phyloP scores from a whole-genome alignment of 2,888 invertebrate species.

The Noctua comes region DNA sequence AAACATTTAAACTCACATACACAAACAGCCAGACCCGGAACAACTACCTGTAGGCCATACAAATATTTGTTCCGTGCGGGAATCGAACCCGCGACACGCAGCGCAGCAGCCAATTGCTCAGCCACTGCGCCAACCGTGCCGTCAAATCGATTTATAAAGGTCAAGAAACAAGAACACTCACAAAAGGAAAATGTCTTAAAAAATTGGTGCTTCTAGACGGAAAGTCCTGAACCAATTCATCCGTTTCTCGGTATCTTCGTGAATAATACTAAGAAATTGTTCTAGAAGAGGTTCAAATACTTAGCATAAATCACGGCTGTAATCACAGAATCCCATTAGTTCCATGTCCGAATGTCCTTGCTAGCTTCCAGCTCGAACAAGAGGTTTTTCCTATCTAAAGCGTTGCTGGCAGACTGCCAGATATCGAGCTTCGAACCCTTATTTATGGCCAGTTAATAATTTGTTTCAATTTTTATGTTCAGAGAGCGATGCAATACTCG shows the following conservation, averaged over 20 bases:
- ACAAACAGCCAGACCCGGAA: no score
- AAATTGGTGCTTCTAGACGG: conserved; percentile 16
- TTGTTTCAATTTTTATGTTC: conserved; percentile 83
- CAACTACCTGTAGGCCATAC: no score
- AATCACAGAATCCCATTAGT: conserved; percentile 79
- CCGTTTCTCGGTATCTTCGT: conserved; percentile 46
- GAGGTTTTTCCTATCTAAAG: conserved; percentile 83
- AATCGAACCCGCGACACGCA: no score
- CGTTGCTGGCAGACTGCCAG: conserved; percentile 84
- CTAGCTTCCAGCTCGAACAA: conserved; percentile 71
- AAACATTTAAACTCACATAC: no score
- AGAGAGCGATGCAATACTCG: conserved; percentile 62
- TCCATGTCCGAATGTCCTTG: conserved; percentile 77
- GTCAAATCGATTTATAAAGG: neutral
- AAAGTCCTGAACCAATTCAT: conserved; percentile 35
- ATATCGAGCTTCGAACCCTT: conserved; percentile 79
- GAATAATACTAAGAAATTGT: conserved; percentile 58
- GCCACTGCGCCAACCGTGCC: no score
- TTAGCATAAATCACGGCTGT: conserved; percentile 72
- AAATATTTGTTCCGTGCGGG: no score
- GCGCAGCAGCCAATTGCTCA: no score
- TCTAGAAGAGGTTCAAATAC: conserved; percentile 61
- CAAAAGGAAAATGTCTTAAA: neutral
- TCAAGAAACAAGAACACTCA: neutral
- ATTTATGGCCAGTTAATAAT: conserved; percentile 88